Percentiles rank a stretch among this genome's conserved stretches.
Conservation (phyloP, 2,888 invertebrate species). For the Troglohyphantes excavatus region DNA sequence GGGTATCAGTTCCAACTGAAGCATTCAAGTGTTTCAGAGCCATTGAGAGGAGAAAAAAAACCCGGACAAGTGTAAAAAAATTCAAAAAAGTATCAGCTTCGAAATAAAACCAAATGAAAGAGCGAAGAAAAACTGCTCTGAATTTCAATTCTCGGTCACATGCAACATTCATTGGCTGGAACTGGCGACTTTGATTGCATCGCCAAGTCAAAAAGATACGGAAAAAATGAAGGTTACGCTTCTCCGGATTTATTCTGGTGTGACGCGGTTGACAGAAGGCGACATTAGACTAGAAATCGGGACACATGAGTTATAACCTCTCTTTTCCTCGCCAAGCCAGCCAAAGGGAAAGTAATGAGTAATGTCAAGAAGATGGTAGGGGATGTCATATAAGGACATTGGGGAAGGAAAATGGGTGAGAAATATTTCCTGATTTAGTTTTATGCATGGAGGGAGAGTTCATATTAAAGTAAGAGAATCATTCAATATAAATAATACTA, state of each 20-base stretch:
- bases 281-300: constrained; percentile 23
- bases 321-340: not conserved
- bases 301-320: constrained; percentile 26
- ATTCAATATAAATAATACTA: not conserved
- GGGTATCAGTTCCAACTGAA: constrained; percentile 14
- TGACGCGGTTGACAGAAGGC: constrained; percentile 23
- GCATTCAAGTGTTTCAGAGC: not conserved
- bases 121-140: constrained; percentile 21
- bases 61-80: not conserved
- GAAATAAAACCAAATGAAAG: not conserved
- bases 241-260: not conserved
- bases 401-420: not conserved
- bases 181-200: constrained; percentile 44
- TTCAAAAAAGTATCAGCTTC: not conserved
- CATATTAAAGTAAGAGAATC: not conserved
- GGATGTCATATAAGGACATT: not conserved
- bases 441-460: not conserved
- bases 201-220: not conserved
- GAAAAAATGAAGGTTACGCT: constrained; percentile 20
- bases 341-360: not conserved
- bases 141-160: constrained; percentile 46
- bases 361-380: not conserved
- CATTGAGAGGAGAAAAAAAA: not conserved
- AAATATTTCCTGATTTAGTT: not conserved
- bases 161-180: constrained; percentile 48